These are phyloP conservation scores for Holocentrus rufus DNA, from an alignment of 2,797 vertebrate species.

Conservation along the genomic window DNA sequence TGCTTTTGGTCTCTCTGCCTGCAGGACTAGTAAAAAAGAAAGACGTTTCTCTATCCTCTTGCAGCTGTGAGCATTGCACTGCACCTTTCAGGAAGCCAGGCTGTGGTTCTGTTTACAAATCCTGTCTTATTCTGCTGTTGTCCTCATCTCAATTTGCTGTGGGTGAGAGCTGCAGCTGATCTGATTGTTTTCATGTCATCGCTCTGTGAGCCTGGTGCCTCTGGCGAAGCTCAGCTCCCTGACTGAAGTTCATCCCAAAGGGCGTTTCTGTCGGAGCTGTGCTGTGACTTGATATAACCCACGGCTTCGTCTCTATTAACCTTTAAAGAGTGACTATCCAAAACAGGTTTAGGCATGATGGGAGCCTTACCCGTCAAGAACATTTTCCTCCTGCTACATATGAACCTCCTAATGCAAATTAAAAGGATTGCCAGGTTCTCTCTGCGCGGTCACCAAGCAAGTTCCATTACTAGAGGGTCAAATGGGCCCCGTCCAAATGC, in stretches of 20 bases:
- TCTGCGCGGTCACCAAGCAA: neutral
- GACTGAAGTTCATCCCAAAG: neutral
- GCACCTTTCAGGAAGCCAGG: too few relatives aligned
- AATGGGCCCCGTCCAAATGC: too few relatives aligned
- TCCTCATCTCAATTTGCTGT: neutral
- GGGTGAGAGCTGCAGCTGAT: neutral
- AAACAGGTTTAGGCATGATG: slow-evolving; percentile 45
- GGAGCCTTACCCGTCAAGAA: slow-evolving; percentile 23
- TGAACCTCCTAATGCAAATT: neutral
- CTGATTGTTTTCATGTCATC: neutral
- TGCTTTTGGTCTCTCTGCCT: too few relatives aligned
- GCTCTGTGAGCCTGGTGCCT: neutral
- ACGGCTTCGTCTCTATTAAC: slow-evolving; percentile 25
- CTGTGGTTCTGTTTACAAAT: neutral
- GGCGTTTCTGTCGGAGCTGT: neutral
- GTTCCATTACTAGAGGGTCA: too few relatives aligned
- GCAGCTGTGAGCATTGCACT: neutral
- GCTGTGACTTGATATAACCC: neutral
- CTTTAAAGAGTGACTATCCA: neutral
- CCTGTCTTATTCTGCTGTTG: too few relatives aligned
- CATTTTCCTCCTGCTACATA: neutral
- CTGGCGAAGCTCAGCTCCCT: neutral
- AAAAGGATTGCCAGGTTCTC: neutral
- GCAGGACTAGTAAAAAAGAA: neutral
- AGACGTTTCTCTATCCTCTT: neutral